phyloP scores from a whole-genome alignment of 2,113 vertebrate genomes.

The Spermophilus dauricus region DNA sequence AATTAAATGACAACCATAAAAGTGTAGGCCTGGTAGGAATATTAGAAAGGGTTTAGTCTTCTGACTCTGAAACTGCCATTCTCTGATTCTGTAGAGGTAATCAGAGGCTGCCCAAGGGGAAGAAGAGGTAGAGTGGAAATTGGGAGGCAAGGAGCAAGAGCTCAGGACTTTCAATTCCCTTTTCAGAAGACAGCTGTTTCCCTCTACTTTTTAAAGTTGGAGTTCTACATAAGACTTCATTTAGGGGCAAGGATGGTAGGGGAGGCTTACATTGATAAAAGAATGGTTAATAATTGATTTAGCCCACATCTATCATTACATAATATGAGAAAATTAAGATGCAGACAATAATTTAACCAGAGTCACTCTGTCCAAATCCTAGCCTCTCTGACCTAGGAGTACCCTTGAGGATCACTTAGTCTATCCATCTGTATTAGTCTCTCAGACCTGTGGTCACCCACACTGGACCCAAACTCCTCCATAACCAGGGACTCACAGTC shows the following conservation, averaged over 20 bases:
- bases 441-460: neutral
- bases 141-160: neutral
- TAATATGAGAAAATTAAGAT: conserved; percentile 10
- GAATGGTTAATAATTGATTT: neutral
- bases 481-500: accelerated
- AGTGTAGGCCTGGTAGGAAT: neutral
- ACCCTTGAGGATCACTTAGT: neutral
- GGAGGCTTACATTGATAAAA: neutral
- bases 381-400: neutral
- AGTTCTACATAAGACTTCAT: neutral
- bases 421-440: neutral
- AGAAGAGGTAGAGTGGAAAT: neutral
- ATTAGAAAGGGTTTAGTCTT: neutral
- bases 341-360: neutral
- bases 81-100: neutral
- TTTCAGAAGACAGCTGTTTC: neutral
- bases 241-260: neutral
- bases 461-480: neutral
- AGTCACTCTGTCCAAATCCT: neutral
- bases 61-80: neutral
- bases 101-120: neutral
- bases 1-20: conserved; percentile 9
- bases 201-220: neutral
- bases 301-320: neutral
- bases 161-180: neutral